phyloP scores from a whole-genome alignment of 2,113 vertebrate genomes.

The Forbesichthys agassizii region DNA sequence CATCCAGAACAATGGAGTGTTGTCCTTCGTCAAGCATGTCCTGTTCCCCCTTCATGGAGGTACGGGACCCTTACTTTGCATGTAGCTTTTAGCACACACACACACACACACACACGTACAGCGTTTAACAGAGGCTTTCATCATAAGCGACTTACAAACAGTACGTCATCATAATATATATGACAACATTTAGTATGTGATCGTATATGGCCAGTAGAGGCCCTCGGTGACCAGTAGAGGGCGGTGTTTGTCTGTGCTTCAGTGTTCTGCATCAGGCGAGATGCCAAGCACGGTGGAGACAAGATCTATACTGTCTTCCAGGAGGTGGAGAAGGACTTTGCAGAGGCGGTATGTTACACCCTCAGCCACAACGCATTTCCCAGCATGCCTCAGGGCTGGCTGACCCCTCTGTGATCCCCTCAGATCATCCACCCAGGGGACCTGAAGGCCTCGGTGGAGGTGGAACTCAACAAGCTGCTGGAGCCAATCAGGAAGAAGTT shows the following conservation, averaged over 20 bases:
- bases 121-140: too few species aligned
- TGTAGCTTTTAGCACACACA: not conserved
- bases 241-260: constrained; percentile 11
- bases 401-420: not conserved
- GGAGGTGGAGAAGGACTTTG: constrained; percentile 92
- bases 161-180: too few species aligned
- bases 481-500: constrained; percentile 97
- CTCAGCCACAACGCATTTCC: not conserved
- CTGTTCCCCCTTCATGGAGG: constrained; percentile 91
- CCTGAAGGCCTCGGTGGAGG: constrained; percentile 92
- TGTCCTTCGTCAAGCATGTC: constrained; percentile 93
- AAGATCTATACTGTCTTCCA: constrained; percentile 85
- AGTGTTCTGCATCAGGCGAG: constrained; percentile 92
- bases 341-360: constrained; percentile 79
- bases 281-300: constrained; percentile 94
- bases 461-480: constrained; percentile 87
- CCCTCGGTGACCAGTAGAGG: too few species aligned
- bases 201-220: too few species aligned
- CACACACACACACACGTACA: too few species aligned
- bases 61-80: constrained; percentile 37
- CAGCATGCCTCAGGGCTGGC: not conserved
- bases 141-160: too few species aligned
- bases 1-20: constrained; percentile 90
- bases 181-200: too few species aligned
- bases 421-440: constrained; percentile 93